These are phyloP conservation scores for Acinonyx jubatus DNA, from an alignment of 2,113 vertebrate species.

Conservation along the genomic window DNA sequence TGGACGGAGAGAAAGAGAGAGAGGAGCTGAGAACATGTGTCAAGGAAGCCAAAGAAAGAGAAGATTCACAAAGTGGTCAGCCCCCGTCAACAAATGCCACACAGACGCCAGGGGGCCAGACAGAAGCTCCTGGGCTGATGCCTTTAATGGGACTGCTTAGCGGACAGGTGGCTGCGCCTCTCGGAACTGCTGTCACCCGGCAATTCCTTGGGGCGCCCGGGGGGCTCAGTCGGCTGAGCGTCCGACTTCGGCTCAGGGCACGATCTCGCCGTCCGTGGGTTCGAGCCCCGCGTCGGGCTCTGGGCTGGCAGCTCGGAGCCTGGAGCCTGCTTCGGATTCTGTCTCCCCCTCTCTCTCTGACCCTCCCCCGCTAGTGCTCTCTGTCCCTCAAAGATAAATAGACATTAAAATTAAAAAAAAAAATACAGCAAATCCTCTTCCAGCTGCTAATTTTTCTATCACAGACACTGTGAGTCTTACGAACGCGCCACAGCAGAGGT, in stretches of 20 bases:
- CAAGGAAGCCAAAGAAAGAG: background rate
- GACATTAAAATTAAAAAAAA: background rate
- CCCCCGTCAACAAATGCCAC: rapidly evolving
- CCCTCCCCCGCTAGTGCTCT: no score
- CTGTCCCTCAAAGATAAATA: no score
- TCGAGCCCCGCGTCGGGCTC: no score
- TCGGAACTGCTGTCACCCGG: background rate
- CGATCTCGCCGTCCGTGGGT: no score
- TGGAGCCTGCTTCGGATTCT: no score
- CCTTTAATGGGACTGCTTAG: background rate
- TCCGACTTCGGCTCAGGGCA: no score
- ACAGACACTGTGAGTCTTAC: background rate
- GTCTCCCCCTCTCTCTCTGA: no score
- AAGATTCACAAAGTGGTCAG: background rate
- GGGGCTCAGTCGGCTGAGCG: no score
- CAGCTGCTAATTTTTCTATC: background rate
- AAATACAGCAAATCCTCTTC: background rate
- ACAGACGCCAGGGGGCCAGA: no score
- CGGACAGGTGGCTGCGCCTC: background rate
- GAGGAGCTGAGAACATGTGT: background rate
- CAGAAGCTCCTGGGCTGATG: background rate
- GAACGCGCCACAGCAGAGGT: background rate
- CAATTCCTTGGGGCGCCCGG: background rate
- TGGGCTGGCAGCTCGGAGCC: no score
- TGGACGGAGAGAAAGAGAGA: background rate